A percentile compares a stretch with the other conserved stretches of the same genome.
Evolutionary conservation across 1,140 invertebrate genomes (phyloP).

Genomic region (Megathymus violae): DNA sequence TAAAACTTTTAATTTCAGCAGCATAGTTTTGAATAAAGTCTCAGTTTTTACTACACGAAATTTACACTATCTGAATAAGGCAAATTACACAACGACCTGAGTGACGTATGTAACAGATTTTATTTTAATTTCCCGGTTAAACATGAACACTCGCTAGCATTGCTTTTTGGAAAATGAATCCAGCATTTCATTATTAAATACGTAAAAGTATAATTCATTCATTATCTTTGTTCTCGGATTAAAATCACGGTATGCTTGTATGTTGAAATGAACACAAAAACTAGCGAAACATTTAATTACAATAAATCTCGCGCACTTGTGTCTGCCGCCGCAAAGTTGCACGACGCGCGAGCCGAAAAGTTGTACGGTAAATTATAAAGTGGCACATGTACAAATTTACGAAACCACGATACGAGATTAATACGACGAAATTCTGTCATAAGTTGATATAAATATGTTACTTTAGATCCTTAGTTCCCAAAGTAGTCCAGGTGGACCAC

Average conservation of each 20-base stretch:
- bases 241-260: slow-evolving; percentile 1
- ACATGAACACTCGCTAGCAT: not conserved
- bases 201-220: slow-evolving; percentile 13
- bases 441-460: no score
- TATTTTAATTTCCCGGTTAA: not conserved
- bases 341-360: not conserved
- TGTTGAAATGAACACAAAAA: slow-evolving; percentile 8
- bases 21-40: not conserved
- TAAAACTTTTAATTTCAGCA: not conserved
- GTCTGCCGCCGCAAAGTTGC: slow-evolving; percentile 3
- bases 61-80: not conserved
- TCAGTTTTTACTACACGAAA: not conserved
- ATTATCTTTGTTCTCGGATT: not conserved
- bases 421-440: no score
- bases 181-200: not conserved
- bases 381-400: not conserved
- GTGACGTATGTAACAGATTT: not conserved
- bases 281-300: slow-evolving; percentile 14
- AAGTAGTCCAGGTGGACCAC: no score
- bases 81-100: not conserved
- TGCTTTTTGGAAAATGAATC: not conserved
- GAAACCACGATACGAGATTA: not conserved
- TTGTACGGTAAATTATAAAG: not conserved
- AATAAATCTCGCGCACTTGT: slow-evolving; percentile 16
- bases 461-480: no score